phyloP scores from a whole-genome alignment of 1,140 invertebrate genomes.

The Drosophila sechellia region DNA sequence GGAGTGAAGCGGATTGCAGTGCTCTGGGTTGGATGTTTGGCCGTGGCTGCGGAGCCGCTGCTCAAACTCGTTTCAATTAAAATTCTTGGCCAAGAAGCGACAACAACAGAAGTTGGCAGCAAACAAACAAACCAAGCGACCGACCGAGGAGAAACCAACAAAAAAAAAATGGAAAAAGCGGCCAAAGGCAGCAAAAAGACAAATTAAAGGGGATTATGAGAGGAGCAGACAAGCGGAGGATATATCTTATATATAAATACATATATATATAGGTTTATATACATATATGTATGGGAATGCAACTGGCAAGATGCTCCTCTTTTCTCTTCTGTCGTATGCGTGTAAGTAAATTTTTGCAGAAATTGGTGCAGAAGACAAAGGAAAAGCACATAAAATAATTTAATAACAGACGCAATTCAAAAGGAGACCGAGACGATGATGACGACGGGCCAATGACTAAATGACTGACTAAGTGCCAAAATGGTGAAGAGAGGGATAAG shows the following conservation, averaged over 20 bases:
- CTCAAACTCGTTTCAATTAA: conserved; percentile 80
- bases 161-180: conserved; percentile 12
- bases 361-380: conserved; percentile 81
- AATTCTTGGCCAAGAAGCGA: conserved; percentile 66
- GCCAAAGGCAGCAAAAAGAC: conserved; percentile 67
- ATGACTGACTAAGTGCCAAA: conserved; percentile 82
- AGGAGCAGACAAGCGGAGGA: conserved; percentile 32
- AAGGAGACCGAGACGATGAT: conserved; percentile 48
- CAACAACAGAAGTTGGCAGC: conserved; percentile 48
- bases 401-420: conserved; percentile 74
- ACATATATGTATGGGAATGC: conserved; percentile 41
- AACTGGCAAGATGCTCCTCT: conserved; percentile 31
- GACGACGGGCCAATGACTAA: conserved; percentile 73
- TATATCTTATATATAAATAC: conserved; percentile 42
- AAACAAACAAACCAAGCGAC: conserved; percentile 43
- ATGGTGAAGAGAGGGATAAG: conserved; percentile 18
- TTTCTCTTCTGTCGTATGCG: conserved; percentile 24
- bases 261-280: conserved; percentile 20
- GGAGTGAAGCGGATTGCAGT: conserved; percentile 21
- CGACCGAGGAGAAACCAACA: conserved; percentile 45
- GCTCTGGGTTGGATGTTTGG: conserved; percentile 21
- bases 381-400: conserved; percentile 77
- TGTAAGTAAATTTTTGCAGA: conserved; percentile 76
- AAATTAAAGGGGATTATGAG: conserved; percentile 81
- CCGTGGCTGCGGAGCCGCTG: conserved; percentile 12